phyloP scores from a whole-genome alignment of 2,113 vertebrate species.

The Oryzias javanicus region DNA sequence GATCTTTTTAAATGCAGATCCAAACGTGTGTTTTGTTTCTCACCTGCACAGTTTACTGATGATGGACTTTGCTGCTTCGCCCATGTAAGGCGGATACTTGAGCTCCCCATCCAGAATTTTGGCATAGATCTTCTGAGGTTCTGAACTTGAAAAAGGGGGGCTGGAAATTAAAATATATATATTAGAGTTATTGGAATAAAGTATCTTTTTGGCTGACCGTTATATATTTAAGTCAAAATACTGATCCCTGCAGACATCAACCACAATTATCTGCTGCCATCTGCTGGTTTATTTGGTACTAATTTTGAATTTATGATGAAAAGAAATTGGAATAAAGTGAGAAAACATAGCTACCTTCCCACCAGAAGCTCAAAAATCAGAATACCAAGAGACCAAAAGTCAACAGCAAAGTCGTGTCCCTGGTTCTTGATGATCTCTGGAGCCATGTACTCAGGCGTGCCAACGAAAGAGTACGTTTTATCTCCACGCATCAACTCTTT shows the following conservation, averaged over 20 bases:
- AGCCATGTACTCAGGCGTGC: slow-evolving; percentile 84
- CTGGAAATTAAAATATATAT: slow-evolving; percentile 50
- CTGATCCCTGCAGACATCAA: slow-evolving; percentile 1
- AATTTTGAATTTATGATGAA: too few species aligned
- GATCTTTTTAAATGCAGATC: neutral
- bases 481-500: slow-evolving; percentile 77
- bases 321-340: too few species aligned
- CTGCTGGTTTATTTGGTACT: slow-evolving; percentile 47
- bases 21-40: neutral
- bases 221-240: neutral
- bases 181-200: too few species aligned
- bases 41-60: slow-evolving; percentile 83
- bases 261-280: slow-evolving; percentile 51
- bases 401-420: slow-evolving; percentile 82
- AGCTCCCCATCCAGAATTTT: slow-evolving; percentile 79
- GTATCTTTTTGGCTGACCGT: neutral
- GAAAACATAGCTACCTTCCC: slow-evolving; percentile 72
- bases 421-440: slow-evolving; percentile 85
- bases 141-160: slow-evolving; percentile 81
- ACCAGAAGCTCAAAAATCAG: slow-evolving; percentile 80
- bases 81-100: slow-evolving; percentile 76
- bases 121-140: slow-evolving; percentile 81
- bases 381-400: slow-evolving; percentile 85
- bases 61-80: slow-evolving; percentile 79
- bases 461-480: slow-evolving; percentile 84